A percentile compares a stretch with the other conserved stretches of the same genome.
phyloP scores from a whole-genome alignment of 2,888 invertebrate genomes.

The Oscheius sp. region DNA sequence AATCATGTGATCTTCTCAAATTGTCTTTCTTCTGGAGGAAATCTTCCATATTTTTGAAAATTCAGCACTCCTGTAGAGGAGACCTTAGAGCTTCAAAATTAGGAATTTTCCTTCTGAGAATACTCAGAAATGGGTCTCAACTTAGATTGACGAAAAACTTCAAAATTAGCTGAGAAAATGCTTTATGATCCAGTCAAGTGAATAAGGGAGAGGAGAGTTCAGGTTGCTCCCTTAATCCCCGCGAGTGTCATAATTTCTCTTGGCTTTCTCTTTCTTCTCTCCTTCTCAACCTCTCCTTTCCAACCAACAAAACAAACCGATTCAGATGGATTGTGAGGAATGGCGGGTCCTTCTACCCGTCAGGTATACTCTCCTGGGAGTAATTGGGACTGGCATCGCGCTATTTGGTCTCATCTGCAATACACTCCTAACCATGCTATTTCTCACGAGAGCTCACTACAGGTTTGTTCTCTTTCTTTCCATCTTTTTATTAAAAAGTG shows the following conservation, averaged over 20 bases:
- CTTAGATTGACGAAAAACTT: too few relatives aligned
- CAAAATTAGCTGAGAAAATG: too few relatives aligned
- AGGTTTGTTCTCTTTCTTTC: conserved; percentile 34
- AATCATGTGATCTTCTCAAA: too few relatives aligned
- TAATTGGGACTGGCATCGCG: conserved; percentile 59
- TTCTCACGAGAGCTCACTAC: conserved; percentile 60
- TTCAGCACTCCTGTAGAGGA: too few relatives aligned
- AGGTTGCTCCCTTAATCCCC: conserved; percentile 21
- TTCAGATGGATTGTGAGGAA: conserved; percentile 11
- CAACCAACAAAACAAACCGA: too few relatives aligned
- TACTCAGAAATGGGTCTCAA: too few relatives aligned
- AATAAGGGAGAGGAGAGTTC: too few relatives aligned
- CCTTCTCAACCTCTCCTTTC: background rate
- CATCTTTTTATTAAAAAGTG: background rate
- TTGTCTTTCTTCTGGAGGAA: too few relatives aligned
- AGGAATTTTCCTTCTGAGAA: too few relatives aligned
- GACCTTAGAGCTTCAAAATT: too few relatives aligned
- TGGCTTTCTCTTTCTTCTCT: conserved; percentile 10
- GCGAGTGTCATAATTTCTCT: conserved; percentile 20
- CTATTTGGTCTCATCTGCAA: conserved; percentile 66
- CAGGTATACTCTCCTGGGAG: conserved; percentile 60
- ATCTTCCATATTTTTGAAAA: too few relatives aligned
- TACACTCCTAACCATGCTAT: conserved; percentile 60
- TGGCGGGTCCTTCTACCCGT: conserved; percentile 13
- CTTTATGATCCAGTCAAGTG: too few relatives aligned